Evolutionary conservation across 2,888 invertebrate genomes (phyloP), one percentile per base, ranked within the genome.

Genomic region (Disparrhopalites patrizii): DNA sequence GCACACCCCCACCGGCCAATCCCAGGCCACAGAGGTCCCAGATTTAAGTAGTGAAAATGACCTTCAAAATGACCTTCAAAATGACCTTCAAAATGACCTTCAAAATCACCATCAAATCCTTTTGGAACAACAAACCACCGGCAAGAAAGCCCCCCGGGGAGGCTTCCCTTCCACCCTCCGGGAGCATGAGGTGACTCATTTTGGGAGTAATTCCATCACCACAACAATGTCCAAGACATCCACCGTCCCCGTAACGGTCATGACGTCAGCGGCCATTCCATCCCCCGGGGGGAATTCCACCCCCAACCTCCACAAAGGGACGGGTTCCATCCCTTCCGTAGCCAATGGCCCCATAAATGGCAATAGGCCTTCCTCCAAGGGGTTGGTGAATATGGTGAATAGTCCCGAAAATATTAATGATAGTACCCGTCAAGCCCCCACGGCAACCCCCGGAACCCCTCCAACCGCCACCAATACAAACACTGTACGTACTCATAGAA

Each of bases 111-210:
- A n/a, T n/a, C 52, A 27, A 15, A 27, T 52, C 50, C 5, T 4
- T 20, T 27, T 27, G 13, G 23, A 18, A 13, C 50, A 20, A 13
- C 3, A 50, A 20, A 5, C 20, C 15, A 4, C 50, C 50, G 25
- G 47, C 20, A n/a, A 20, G 7, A 20, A 13, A 7, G 33, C 20
- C 33, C 13, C 31, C 23, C 7, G 10, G 18, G 7, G 47, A 1
- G 28, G 20, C 13, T 43, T 30, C 20, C 36, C 43, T 7, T 28
- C 47, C 2, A 43, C 36, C 18, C n/a, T 60, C 28, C 43, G 27
- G 10, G 50, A 50, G 23, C 27, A 50, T 36, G 62, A 62, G 51
- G 62, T 52, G 52, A 62, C 52, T 51, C n/a, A n/a, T n/a, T n/a
- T n/a, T n/a, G n/a, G n/a, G n/a, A n/a, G n/a, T n/a, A 50, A 18